These are phyloP conservation scores for Stomatorhinus ivindoensis DNA, from an alignment of 2,113 vertebrate species.

Conservation along the genomic window DNA sequence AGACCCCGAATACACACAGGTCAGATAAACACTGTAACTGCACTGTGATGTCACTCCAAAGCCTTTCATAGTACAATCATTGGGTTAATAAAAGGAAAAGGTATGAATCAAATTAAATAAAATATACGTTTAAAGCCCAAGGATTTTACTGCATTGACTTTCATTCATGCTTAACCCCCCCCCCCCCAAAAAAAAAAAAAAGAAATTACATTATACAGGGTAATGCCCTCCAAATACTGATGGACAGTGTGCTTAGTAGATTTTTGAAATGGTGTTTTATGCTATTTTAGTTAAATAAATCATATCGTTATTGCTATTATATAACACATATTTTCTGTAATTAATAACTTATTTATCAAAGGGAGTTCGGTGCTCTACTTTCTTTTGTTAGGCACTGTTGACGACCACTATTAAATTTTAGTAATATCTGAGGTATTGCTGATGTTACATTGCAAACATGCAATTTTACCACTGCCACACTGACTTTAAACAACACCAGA, in stretches of 20 bases:
- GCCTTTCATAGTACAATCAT: background rate
- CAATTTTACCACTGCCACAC: background rate
- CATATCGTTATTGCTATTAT: background rate
- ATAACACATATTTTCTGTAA: background rate
- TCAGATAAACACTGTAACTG: background rate
- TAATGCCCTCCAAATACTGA: background rate
- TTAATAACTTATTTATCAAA: background rate
- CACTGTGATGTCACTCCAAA: background rate
- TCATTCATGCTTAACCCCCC: background rate
- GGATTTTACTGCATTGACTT: background rate
- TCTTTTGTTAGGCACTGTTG: background rate
- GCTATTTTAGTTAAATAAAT: background rate
- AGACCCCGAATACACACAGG: background rate
- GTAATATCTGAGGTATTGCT: background rate
- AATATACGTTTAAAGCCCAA: background rate
- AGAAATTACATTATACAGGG: background rate
- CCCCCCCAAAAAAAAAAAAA: background rate
- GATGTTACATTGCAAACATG: background rate
- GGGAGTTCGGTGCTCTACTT: background rate
- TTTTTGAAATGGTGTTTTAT: background rate
- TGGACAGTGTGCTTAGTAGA: background rate
- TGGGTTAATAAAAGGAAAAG: background rate
- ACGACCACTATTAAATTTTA: background rate
- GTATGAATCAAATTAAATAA: background rate
- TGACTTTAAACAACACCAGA: background rate